These are phyloP conservation scores for Acrocyrtus sp. DNA, from an alignment of 2,888 invertebrate genomes.

Conservation along the genomic window DNA sequence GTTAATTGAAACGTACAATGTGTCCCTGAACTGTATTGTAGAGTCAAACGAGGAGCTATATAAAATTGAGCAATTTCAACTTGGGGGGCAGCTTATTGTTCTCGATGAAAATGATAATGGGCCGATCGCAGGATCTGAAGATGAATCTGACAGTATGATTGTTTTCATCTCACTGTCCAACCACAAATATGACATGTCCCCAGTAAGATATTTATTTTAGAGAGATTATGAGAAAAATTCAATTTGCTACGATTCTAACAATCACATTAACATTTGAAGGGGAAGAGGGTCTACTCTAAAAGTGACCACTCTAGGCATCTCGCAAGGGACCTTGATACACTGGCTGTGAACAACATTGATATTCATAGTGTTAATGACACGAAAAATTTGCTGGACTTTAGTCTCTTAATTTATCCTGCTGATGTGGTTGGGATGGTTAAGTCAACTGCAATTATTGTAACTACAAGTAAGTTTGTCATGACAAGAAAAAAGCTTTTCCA, in stretches of 20 bases:
- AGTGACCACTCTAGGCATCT: constrained; percentile 45
- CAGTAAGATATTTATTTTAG: constrained; percentile 11
- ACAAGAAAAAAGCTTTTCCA: too few relatives aligned
- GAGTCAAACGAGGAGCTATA: constrained; percentile 15
- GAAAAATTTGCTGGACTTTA: constrained; percentile 48
- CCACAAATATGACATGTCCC: constrained; percentile 10
- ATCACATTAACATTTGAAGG: constrained; percentile 38
- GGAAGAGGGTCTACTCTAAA: constrained; percentile 19
- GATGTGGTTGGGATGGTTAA: neutral
- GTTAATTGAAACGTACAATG: constrained; percentile 40
- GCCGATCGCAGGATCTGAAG: constrained; percentile 28
- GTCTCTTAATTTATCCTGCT: constrained; percentile 1
- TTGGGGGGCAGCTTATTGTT: constrained; percentile 44
- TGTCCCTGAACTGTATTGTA: constrained; percentile 48
- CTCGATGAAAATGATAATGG: constrained; percentile 61
- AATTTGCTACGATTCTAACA: too few relatives aligned
- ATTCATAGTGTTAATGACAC: constrained; percentile 58
- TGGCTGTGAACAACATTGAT: constrained; percentile 50
- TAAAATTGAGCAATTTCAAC: constrained; percentile 16
- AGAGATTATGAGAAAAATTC: too few relatives aligned
- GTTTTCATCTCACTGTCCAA: constrained; percentile 26
- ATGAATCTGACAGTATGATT: constrained; percentile 29
- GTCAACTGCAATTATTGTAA: constrained; percentile 38
- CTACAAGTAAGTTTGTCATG: constrained; percentile 55
- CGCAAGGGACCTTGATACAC: constrained; percentile 50